Evolutionary conservation across 92 coral and sea anemone genomes (phyloP).

Genomic region (Chrysogorgia sp.): DNA sequence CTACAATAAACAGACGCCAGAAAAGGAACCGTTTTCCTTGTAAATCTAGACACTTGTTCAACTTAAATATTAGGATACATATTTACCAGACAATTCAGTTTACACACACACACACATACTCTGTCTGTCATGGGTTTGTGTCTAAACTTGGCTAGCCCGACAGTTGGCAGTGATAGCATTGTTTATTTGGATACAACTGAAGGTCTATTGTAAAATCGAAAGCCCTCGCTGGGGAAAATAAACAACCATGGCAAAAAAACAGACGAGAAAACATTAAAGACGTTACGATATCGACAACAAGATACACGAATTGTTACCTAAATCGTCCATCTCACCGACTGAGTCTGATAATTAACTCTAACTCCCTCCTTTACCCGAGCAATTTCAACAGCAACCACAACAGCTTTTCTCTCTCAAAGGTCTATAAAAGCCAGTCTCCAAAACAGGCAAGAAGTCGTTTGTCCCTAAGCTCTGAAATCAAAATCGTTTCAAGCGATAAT

Average conservation of each 20-base stretch:
- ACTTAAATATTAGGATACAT: not conserved
- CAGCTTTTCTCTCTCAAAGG: not conserved
- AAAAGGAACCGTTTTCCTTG: not conserved
- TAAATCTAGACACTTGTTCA: not conserved
- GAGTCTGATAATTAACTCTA: not conserved
- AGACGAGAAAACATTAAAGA: not conserved
- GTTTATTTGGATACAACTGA: constrained; percentile 8
- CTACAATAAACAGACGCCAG: not conserved
- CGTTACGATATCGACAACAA: not conserved
- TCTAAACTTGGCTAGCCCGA: constrained; percentile 9
- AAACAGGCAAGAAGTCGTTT: not conserved
- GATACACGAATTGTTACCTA: constrained; percentile 1
- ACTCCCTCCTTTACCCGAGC: no score
- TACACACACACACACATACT: not conserved
- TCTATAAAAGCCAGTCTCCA: not conserved
- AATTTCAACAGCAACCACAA: no score
- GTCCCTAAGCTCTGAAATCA: not conserved
- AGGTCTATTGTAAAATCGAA: not conserved
- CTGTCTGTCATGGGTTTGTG: constrained; percentile 3
- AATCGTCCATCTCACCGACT: constrained; percentile 18
- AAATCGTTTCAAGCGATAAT: constrained; percentile 27
- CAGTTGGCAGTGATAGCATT: not conserved
- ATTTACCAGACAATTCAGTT: not conserved
- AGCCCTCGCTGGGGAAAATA: not conserved
- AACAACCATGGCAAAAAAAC: constrained; percentile 8